Percentiles rank a stretch among this genome's conserved stretches.
Conservation (phyloP, 2,797 vertebrate genomes). For the Eleutherodactylus coqui region DNA sequence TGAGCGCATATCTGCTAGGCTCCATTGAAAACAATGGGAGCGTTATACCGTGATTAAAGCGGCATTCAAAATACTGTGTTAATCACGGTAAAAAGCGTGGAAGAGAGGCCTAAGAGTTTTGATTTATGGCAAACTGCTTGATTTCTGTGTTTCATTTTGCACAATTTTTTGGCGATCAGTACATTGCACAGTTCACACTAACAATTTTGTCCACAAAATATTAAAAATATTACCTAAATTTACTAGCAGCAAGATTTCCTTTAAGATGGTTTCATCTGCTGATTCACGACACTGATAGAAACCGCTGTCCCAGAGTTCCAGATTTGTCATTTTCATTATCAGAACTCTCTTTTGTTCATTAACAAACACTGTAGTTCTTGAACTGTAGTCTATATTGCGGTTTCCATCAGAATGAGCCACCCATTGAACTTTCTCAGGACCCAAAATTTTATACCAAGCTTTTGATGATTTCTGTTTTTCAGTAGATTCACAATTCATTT, state of each 20-base stretch:
- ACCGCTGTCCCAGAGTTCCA: slow-evolving; percentile 62
- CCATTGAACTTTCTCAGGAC: slow-evolving; percentile 24
- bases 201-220: background rate
- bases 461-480: slow-evolving; percentile 40
- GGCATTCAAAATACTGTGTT: too few relatives aligned
- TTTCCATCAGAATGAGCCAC: slow-evolving; percentile 54
- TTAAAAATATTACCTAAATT: background rate
- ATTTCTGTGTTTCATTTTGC: background rate
- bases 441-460: slow-evolving; percentile 47
- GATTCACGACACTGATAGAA: slow-evolving; percentile 54
- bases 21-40: too few relatives aligned
- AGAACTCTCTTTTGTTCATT: slow-evolving; percentile 47
- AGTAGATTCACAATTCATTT: slow-evolving; percentile 41
- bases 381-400: slow-evolving; percentile 49
- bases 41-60: too few relatives aligned
- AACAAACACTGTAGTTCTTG: slow-evolving; percentile 53
- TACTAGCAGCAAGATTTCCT: slow-evolving; percentile 45
- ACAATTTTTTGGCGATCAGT: background rate
- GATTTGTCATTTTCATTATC: slow-evolving; percentile 56
- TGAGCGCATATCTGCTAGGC: too few relatives aligned
- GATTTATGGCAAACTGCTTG: background rate
- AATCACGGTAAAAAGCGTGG: too few relatives aligned
- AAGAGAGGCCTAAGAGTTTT: too few relatives aligned
- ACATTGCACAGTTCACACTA: background rate
- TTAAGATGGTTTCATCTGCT: slow-evolving; percentile 55